These are phyloP conservation scores for Drosophila erecta DNA, from an alignment of 1,140 invertebrate species.

Conservation along the genomic window DNA sequence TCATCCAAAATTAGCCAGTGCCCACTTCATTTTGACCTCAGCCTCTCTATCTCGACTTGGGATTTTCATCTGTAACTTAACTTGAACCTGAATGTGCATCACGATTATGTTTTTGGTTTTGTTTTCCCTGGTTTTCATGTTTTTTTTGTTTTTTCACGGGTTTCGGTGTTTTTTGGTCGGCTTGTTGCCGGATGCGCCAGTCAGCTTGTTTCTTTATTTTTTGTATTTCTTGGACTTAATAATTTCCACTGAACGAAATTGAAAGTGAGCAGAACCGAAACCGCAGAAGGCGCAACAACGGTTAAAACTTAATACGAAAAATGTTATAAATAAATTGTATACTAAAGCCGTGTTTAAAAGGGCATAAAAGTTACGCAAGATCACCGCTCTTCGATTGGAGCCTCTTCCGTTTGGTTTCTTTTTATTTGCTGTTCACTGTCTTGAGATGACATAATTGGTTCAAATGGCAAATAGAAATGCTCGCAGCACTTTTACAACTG, in stretches of 20 bases:
- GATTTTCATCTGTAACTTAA: slow-evolving; percentile 30
- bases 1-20: slow-evolving; percentile 39
- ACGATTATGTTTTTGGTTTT: slow-evolving; percentile 28
- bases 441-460: slow-evolving; percentile 61
- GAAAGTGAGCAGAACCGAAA: slow-evolving; percentile 28
- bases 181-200: slow-evolving; percentile 39
- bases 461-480: slow-evolving; percentile 36
- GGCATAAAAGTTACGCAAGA: slow-evolving; percentile 44
- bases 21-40: slow-evolving; percentile 17
- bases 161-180: neutral
- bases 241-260: slow-evolving; percentile 46
- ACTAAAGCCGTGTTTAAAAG: slow-evolving; percentile 54
- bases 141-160: neutral
- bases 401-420: slow-evolving; percentile 33
- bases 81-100: slow-evolving; percentile 51
- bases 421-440: slow-evolving; percentile 36
- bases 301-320: slow-evolving; percentile 20
- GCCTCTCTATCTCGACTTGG: slow-evolving; percentile 5
- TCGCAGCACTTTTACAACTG: slow-evolving; percentile 28
- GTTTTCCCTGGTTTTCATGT: slow-evolving; percentile 2
- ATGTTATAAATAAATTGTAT: slow-evolving; percentile 43
- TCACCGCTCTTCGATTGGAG: slow-evolving; percentile 27
- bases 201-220: slow-evolving; percentile 4
- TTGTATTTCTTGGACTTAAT: slow-evolving; percentile 11
- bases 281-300: slow-evolving; percentile 7